Evolutionary conservation across 53 echinoderm and acorn worm genomes (phyloP).

Genomic region (Luidia sarsii): DNA sequence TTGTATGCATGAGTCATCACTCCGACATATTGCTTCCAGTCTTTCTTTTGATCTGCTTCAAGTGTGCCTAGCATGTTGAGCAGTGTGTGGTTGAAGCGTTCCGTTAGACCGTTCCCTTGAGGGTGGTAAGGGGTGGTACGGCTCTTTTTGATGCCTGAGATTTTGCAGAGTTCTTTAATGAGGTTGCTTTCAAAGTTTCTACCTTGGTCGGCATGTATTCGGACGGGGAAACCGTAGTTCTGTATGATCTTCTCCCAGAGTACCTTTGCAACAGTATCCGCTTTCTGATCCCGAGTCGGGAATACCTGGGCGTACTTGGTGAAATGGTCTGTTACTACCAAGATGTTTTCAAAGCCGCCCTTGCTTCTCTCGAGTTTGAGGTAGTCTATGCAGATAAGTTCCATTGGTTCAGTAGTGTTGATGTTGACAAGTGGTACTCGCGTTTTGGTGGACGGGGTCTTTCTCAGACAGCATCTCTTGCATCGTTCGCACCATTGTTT

Average conservation of each 20-base stretch:
- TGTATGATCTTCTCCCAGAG: neutral
- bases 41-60: constrained; percentile 31
- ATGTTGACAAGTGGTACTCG: constrained; percentile 63
- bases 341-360: neutral
- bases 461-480: constrained; percentile 41
- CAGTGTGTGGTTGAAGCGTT: constrained; percentile 58
- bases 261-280: neutral
- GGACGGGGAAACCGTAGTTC: constrained; percentile 42
- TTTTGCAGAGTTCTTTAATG: constrained; percentile 11
- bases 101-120: constrained; percentile 34
- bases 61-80: constrained; percentile 56
- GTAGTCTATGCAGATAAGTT: constrained; percentile 52
- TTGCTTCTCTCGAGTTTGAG: constrained; percentile 52
- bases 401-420: constrained; percentile 39
- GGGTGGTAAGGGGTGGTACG: constrained; percentile 9
- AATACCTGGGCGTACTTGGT: constrained; percentile 25
- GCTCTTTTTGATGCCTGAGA: constrained; percentile 21
- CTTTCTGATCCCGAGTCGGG: constrained; percentile 66
- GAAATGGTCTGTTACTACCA: neutral
- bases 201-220: constrained; percentile 68
- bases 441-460: constrained; percentile 9
- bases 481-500: constrained; percentile 36
- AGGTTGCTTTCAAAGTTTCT: constrained; percentile 51
- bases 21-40: constrained; percentile 65
- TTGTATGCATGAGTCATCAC: constrained; percentile 50